Conservation (phyloP, 1,140 invertebrate species). For the Drosophila pectinifera region DNA sequence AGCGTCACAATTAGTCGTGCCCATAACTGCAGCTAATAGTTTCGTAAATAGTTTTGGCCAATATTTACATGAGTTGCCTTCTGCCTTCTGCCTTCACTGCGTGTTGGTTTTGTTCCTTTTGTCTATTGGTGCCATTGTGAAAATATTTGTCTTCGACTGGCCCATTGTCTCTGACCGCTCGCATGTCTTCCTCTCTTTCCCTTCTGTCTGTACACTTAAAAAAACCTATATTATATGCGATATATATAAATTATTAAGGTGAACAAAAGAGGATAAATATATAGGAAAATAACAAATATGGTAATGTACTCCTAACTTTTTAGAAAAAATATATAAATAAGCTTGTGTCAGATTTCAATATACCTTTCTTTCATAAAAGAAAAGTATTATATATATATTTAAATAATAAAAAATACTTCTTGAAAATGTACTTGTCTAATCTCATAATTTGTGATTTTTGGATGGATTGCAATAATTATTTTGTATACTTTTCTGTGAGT, state of each 20-base stretch:
- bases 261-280: background rate
- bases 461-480: too few species aligned
- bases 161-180: slow-evolving; percentile 43
- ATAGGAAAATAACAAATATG: background rate
- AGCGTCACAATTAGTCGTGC: slow-evolving; percentile 50
- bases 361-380: too few species aligned
- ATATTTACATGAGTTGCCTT: slow-evolving; percentile 64
- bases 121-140: slow-evolving; percentile 51
- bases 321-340: too few species aligned
- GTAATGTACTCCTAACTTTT: too few species aligned
- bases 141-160: slow-evolving; percentile 66
- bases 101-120: slow-evolving; percentile 44
- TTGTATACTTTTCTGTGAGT: too few species aligned
- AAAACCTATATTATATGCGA: background rate
- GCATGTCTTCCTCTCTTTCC: slow-evolving; percentile 4
- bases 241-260: too few species aligned
- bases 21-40: slow-evolving; percentile 56
- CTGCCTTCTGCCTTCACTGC: slow-evolving; percentile 35
- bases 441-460: too few species aligned
- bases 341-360: too few species aligned
- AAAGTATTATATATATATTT: too few species aligned
- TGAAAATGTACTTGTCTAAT: too few species aligned
- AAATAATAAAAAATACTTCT: too few species aligned
- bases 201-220: slow-evolving; percentile 1
- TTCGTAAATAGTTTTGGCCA: slow-evolving; percentile 62